Evolutionary conservation across 2,797 vertebrate species (phyloP).

Genomic region (Nannoperca obscura): DNA sequence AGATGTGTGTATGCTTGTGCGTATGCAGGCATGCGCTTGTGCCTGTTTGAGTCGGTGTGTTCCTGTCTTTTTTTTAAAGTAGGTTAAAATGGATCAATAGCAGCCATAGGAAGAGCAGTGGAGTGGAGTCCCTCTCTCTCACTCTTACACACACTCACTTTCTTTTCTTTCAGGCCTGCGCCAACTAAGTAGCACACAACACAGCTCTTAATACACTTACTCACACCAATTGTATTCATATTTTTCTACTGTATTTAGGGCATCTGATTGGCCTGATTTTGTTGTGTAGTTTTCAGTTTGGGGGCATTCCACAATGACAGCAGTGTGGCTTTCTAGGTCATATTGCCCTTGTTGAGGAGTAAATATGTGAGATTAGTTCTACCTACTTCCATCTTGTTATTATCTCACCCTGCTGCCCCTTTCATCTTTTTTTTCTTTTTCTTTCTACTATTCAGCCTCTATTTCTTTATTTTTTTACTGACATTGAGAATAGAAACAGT

Average conservation of each 20-base stretch:
- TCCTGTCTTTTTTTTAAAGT: conserved; percentile 81
- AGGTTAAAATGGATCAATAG: conserved; percentile 85
- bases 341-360: conserved; percentile 53
- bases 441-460: conserved; percentile 16
- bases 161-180: conserved; percentile 6
- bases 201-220: conserved; percentile 43
- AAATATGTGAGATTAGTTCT: conserved; percentile 60
- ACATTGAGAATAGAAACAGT: background rate
- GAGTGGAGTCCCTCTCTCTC: conserved; percentile 41
- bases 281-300: conserved; percentile 41
- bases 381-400: conserved; percentile 40
- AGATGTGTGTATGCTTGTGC: conserved; percentile 15
- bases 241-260: conserved; percentile 49
- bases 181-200: conserved; percentile 34
- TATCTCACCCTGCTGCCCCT: conserved; percentile 25
- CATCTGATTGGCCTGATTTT: conserved; percentile 60
- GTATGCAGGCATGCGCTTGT: conserved; percentile 36
- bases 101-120: conserved; percentile 68
- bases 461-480: conserved; percentile 16
- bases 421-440: conserved; percentile 36
- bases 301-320: conserved; percentile 60
- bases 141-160: conserved; percentile 14
- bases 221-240: conserved; percentile 49
- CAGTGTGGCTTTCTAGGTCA: conserved; percentile 68
- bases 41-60: conserved; percentile 71